Base-by-base conservation (phyloP, 2,113 vertebrate species). In the Ploceus nigricollis region DNA sequence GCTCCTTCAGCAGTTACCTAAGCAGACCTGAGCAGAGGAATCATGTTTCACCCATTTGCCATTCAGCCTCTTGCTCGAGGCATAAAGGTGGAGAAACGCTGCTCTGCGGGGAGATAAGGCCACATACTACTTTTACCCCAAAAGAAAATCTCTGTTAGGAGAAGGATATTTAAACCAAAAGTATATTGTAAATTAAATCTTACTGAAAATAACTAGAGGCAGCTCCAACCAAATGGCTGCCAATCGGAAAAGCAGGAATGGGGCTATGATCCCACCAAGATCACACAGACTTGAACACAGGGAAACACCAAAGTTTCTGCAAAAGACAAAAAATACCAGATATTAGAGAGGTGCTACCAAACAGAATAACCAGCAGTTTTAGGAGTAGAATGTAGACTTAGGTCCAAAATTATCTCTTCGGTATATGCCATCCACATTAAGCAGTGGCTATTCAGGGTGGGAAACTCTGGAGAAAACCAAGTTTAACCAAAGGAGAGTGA, bases 181-280 rank as follows among this genome's bases (percentile, higher is more conserved):
- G 2, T 18, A 30, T 5, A 31, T 15, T 18, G 51, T 6, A 66
- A 89, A 63, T 6, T 20, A 77, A 50, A 87, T 96, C 98, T 95
- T 95, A 99, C 99, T 99, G 42, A 99, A 99, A 97, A 99, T 98
- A 91, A 99, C 98, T 22, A 99, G 98, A 56, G 99, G 99, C 89
- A 99, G 98, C 60, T 99, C 99, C 44, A 98, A 93, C 99, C 99
- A 99, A 96, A 99, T 16, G 27, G 94, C 98, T 23, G 99, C 98
- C 28, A 99, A 97, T 45, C 99, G 98, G 92, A 99, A 99, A 82
- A 99, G 98, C 75, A 99, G 96, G 96, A 99, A 99, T 0, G 99
- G 98, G 48, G 99, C 98, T 44, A 99, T 95, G 66, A 99, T 99
- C 7, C 99, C 99, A 48, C 99, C 99, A 5, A 99, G 51, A 61